A percentile compares a stretch with the other conserved stretches of the same genome.
These are phyloP conservation scores for Polypterus senegalus DNA, from an alignment of 2,113 vertebrate genomes.

Conservation along the genomic window DNA sequence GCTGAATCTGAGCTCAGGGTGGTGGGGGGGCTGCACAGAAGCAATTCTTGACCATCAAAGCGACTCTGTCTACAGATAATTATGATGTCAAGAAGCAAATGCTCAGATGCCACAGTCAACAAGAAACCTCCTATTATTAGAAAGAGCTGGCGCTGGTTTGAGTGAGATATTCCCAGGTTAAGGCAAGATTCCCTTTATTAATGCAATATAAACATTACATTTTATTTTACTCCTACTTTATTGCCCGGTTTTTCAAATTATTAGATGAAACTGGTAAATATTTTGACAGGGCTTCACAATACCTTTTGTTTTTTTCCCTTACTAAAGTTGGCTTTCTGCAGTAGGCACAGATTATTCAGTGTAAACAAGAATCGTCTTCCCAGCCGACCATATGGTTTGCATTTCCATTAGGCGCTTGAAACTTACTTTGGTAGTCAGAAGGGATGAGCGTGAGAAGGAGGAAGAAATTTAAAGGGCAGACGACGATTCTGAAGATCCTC, in stretches of 20 bases:
- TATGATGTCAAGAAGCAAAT: no score
- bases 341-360: neutral
- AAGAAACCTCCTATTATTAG: no score
- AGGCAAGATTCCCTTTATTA: slow-evolving; percentile 16
- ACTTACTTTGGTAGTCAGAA: neutral
- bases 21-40: no score
- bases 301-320: neutral
- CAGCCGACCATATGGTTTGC: neutral
- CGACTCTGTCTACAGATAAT: no score
- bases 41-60: no score
- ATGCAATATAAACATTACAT: neutral
- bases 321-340: neutral
- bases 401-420: slow-evolving; percentile 5
- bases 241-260: neutral
- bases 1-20: no score
- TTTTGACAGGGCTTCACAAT: neutral
- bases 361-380: neutral
- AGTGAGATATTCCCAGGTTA: slow-evolving; percentile 21
- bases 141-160: no score
- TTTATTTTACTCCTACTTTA: slow-evolving; percentile 8
- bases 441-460: slow-evolving; percentile 4
- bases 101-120: no score
- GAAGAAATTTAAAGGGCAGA: slow-evolving; percentile 3
- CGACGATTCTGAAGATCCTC: slow-evolving; percentile 4
- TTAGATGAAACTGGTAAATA: neutral